Conservation (phyloP, 2,888 invertebrate genomes). For the Erynnis tages region DNA sequence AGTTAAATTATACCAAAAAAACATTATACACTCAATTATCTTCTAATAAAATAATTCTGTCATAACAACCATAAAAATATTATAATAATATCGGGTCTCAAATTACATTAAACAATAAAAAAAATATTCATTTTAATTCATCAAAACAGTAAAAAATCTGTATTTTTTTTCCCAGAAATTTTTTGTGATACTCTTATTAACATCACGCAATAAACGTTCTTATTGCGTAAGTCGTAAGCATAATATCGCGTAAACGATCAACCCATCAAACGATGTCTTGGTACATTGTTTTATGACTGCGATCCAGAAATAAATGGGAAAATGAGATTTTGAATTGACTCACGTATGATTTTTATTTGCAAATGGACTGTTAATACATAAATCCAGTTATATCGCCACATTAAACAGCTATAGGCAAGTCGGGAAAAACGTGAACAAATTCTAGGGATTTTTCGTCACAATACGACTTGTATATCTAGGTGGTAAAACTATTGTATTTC, state of each 20-base stretch:
- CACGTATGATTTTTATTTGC: slow-evolving; percentile 10
- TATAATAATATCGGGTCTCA: background rate
- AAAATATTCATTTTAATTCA: too few species aligned
- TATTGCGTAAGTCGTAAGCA: background rate
- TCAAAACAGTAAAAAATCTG: too few species aligned
- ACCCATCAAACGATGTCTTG: background rate
- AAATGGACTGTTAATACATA: too few species aligned
- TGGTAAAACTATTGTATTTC: too few species aligned
- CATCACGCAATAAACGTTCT: slow-evolving; percentile 5
- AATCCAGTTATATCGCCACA: too few species aligned
- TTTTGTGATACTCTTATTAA: too few species aligned
- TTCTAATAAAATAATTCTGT: background rate
- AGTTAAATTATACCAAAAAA: too few species aligned
- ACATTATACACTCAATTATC: too few species aligned
- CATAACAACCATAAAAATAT: background rate
- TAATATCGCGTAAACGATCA: background rate
- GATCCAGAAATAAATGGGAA: slow-evolving; percentile 13
- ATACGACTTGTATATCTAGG: too few species aligned
- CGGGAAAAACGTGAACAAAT: too few species aligned
- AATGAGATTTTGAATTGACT: slow-evolving; percentile 21
- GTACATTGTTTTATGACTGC: slow-evolving; percentile 27
- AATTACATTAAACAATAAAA: background rate
- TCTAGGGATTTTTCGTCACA: too few species aligned
- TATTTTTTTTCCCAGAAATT: background rate
- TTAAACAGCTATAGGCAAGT: too few species aligned